These are phyloP conservation scores for Synergus umbraculus DNA, from an alignment of 2,888 invertebrate genomes.

Conservation along the genomic window DNA sequence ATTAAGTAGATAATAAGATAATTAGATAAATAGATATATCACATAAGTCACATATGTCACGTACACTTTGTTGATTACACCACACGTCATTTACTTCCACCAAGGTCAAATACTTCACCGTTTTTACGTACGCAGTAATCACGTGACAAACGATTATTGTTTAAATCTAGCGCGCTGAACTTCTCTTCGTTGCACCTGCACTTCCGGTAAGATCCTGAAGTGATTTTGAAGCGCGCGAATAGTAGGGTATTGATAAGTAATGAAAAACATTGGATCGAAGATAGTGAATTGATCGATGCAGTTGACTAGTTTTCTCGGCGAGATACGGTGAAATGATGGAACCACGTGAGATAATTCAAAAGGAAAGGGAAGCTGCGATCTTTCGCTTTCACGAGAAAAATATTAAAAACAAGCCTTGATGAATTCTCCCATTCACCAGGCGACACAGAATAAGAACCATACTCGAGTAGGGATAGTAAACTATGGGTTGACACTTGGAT, in stretches of 20 bases:
- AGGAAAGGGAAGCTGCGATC: slow-evolving; percentile 6
- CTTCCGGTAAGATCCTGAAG: not conserved
- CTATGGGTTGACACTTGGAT: slow-evolving; percentile 22
- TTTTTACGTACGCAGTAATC: not conserved
- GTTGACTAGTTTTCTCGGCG: not conserved
- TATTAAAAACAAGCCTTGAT: not conserved
- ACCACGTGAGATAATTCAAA: slow-evolving; percentile 10
- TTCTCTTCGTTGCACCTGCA: not conserved
- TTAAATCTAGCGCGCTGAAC: not conserved
- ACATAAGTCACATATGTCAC: not conserved
- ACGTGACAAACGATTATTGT: not conserved
- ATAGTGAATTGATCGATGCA: not conserved
- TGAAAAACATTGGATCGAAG: not conserved
- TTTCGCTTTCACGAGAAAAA: slow-evolving; percentile 1
- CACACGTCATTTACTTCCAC: not conserved
- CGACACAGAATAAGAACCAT: not conserved
- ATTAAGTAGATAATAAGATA: no score
- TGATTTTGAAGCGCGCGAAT: not conserved
- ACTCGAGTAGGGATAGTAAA: slow-evolving; percentile 15
- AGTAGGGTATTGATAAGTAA: not conserved
- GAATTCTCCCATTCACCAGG: not conserved
- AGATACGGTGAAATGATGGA: slow-evolving; percentile 13
- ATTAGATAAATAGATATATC: no score
- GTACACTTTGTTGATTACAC: not conserved
- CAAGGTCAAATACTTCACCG: not conserved